A percentile compares a stretch with the other conserved stretches of the same genome.
Conservation (phyloP, 1,140 invertebrate genomes). For the Medauroidea extradentata region DNA sequence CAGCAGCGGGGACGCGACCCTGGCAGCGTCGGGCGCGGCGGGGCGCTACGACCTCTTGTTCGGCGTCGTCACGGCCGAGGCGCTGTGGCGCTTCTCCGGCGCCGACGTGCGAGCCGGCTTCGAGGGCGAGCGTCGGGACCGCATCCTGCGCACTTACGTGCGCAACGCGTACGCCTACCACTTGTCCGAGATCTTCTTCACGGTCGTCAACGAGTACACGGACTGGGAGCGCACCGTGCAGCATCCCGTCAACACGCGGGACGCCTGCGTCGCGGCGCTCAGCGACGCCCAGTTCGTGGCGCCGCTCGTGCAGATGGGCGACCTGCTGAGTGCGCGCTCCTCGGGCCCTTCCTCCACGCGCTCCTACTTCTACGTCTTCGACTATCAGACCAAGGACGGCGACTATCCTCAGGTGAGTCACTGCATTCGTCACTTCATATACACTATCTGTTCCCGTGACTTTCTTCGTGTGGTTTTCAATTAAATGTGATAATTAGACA, state of each 20-base stretch:
- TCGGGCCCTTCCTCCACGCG: conserved; percentile 37
- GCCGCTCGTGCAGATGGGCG: conserved; percentile 76
- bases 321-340: conserved; percentile 72
- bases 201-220: conserved; percentile 94
- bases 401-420: conserved; percentile 78
- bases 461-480: too few relatives aligned
- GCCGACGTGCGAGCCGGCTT: conserved; percentile 84
- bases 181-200: conserved; percentile 94
- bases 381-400: too few relatives aligned
- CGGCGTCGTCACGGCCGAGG: conserved; percentile 79
- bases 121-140: conserved; percentile 80
- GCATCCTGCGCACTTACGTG: conserved; percentile 89
- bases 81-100: conserved; percentile 74
- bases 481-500: too few relatives aligned
- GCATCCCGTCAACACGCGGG: conserved; percentile 88
- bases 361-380: conserved; percentile 87
- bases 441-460: too few relatives aligned
- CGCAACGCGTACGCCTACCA: conserved; percentile 92
- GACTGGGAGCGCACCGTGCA: too few relatives aligned
- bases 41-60: conserved; percentile 74
- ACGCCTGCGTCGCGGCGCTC: conserved; percentile 85
- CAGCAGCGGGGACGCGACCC: conserved; percentile 44
- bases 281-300: conserved; percentile 90
- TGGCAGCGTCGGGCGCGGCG: conserved; percentile 30
- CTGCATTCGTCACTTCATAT: too few relatives aligned